Conservation (phyloP, 2,888 invertebrate genomes). For the Napeogenes inachia region DNA sequence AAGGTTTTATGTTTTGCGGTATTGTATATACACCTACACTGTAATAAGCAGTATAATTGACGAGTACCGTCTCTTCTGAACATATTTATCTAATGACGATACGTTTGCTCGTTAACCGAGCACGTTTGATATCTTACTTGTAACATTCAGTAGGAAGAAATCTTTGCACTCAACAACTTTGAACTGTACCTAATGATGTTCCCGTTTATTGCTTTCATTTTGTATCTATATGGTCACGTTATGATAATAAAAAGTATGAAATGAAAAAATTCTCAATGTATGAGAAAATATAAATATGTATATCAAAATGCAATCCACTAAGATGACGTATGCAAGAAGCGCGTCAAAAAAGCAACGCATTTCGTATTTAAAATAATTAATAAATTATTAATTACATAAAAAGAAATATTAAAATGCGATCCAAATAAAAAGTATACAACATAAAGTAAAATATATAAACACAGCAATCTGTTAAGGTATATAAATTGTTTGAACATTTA, state of each 20-base stretch:
- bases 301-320: too few relatives aligned
- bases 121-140: constrained; percentile 7
- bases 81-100: constrained; percentile 16
- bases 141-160: constrained; percentile 1
- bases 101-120: constrained; percentile 21
- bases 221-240: not conserved
- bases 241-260: too few relatives aligned
- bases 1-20: constrained; percentile 16
- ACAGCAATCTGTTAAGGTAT: not conserved
- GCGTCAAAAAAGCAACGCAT: too few relatives aligned
- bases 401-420: too few relatives aligned
- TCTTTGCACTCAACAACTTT: constrained; percentile 1
- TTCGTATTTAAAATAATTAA: too few relatives aligned
- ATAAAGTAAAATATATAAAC: not conserved
- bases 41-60: constrained; percentile 23
- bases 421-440: not conserved
- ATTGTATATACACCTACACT: constrained; percentile 24
- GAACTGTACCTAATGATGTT: not conserved
- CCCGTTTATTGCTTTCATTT: not conserved
- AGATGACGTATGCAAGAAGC: too few relatives aligned
- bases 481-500: not conserved
- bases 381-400: too few relatives aligned
- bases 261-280: too few relatives aligned
- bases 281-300: too few relatives aligned
- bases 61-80: constrained; percentile 23